Base-by-base conservation (phyloP, 1,140 invertebrate genomes). In the Lepidotrigona ventralis region DNA sequence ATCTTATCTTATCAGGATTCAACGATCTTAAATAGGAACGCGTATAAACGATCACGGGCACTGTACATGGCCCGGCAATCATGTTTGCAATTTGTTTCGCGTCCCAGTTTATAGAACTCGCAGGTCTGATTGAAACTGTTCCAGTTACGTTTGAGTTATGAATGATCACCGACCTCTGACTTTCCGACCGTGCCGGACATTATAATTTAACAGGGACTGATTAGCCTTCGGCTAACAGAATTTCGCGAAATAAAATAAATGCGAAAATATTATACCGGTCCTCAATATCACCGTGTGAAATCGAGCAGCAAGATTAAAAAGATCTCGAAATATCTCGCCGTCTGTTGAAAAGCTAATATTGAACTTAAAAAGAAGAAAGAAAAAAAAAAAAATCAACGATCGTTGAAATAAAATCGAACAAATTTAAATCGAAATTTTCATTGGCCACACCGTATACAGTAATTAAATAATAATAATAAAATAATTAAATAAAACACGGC, bases 141-240 rank as follows among this genome's bases (percentile, higher is more conserved):
- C 68, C 14, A 51, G 39, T 70, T 70, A 51, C 39, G 39, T 70
- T 70, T 51, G 12, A 70, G 68, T 70, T 70, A 70, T 51, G 68
- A 70, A 70, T 51, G 39, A 70, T 51, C 68, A 17, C 68, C 51
- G 68, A 9, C 39, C 39, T 51, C 39, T 11, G 39, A 51, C 39
- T 70, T 70, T 70, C 23, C 0, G 39, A 46, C 39, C 39, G 39
- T 39, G 15, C 39, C 9, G 23, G 39, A 39, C 66, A 69, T 69
- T 69, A 39, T 14, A 17, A 51, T 51, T 26, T 39, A 15, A 23
- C 33, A 21, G 9, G 15, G 17, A 51, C 66, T 23, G 39, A 70
- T 70, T 23, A 51, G 6, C 14, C 46, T 9, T 12, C 1, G 3
- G 2, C 5, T 3, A 70, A 26, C 23, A 14, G 4, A n/a, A 69